Conservation (phyloP, 2,888 invertebrate species). For the Tricholauxania praeusta region DNA sequence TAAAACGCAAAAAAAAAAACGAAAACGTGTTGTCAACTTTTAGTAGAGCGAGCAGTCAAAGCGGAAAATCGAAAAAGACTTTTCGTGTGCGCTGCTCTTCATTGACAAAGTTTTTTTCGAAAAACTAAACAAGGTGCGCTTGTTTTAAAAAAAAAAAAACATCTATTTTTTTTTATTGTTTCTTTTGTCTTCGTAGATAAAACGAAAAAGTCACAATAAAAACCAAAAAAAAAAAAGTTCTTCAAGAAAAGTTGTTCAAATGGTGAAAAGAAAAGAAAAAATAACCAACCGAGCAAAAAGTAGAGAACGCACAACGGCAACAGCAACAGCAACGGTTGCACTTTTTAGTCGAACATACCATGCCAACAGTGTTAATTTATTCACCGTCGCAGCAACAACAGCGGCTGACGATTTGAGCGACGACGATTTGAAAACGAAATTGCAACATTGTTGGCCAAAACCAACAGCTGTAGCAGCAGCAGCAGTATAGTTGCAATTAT, state of each 20-base stretch:
- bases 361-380: slow-evolving; percentile 68
- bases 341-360: slow-evolving; percentile 52
- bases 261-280: slow-evolving; percentile 24
- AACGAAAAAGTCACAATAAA: slow-evolving; percentile 8
- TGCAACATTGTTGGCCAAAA: slow-evolving; percentile 17
- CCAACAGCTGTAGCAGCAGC: slow-evolving; percentile 35
- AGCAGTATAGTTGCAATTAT: slow-evolving; percentile 7
- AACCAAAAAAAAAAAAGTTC: background rate
- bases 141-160: background rate
- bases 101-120: background rate
- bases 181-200: background rate
- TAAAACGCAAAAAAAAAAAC: background rate
- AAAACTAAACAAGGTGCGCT: no score
- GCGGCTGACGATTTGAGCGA: slow-evolving; percentile 38
- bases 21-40: background rate
- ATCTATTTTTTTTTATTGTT: background rate
- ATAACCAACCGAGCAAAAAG: background rate
- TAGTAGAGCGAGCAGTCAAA: no score
- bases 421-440: slow-evolving; percentile 32
- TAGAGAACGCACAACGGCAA: slow-evolving; percentile 22
- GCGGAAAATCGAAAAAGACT: background rate
- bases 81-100: background rate
- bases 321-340: slow-evolving; percentile 49
- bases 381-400: slow-evolving; percentile 66
- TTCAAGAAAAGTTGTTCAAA: background rate